These are phyloP conservation scores for Pseudotriccus pelzelni DNA, from an alignment of 2,797 vertebrate genomes.

Conservation along the genomic window DNA sequence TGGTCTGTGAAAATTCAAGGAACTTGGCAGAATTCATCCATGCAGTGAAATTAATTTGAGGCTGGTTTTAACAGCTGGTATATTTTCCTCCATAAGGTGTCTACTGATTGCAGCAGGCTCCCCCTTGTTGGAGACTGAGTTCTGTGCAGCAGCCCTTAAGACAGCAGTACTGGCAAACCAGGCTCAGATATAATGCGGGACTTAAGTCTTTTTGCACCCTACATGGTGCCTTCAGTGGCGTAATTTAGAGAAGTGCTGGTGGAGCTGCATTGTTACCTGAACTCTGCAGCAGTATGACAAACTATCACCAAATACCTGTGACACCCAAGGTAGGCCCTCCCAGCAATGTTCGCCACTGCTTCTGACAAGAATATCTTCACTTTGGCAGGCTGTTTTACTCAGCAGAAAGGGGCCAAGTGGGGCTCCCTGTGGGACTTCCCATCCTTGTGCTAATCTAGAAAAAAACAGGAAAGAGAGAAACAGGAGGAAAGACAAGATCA, in stretches of 20 bases:
- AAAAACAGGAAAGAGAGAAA: neutral
- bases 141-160: neutral
- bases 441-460: neutral
- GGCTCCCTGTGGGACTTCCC: neutral
- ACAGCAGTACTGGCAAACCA: neutral
- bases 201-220: neutral
- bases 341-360: neutral
- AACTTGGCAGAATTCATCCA: neutral
- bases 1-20: neutral
- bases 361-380: neutral
- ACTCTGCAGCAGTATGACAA: neutral
- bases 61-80: neutral
- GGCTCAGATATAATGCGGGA: neutral
- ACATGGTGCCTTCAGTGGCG: fast-evolving
- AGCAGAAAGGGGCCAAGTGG: neutral
- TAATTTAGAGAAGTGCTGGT: neutral
- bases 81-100: neutral
- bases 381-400: neutral
- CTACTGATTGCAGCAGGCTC: neutral
- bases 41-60: neutral
- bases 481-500: neutral
- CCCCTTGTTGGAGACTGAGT: neutral
- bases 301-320: neutral
- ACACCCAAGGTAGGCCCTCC: neutral
- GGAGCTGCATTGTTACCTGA: neutral